Evolutionary conservation across 2,888 invertebrate genomes (phyloP).

Genomic region (Furcula furcula): DNA sequence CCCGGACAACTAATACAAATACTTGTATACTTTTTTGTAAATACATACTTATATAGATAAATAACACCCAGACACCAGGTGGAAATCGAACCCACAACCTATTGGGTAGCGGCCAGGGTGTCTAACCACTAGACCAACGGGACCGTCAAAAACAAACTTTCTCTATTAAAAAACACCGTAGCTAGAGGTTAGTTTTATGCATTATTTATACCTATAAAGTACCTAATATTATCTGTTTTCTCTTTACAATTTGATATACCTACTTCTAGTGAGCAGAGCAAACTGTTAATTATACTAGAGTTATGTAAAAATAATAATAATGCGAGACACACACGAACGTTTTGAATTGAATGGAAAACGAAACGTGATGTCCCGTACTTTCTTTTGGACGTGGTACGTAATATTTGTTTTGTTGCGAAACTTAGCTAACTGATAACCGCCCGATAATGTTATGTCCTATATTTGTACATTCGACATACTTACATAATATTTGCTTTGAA

Average conservation of each 20-base stretch:
- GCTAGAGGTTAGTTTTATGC: background rate
- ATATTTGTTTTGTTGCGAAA: conserved; percentile 26
- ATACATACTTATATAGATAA: too few relatives aligned
- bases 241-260: conserved; percentile 10
- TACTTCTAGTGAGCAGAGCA: conserved; percentile 18
- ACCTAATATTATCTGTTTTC: conserved; percentile 6
- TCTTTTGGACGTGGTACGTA: conserved; percentile 31
- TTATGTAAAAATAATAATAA: conserved; percentile 17
- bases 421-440: conserved; percentile 26
- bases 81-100: too few relatives aligned
- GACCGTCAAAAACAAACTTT: conserved; percentile 5
- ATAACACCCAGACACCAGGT: too few relatives aligned
- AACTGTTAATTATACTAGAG: conserved; percentile 17
- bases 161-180: conserved; percentile 5
- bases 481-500: background rate
- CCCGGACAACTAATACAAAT: too few relatives aligned
- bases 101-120: too few relatives aligned
- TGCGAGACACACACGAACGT: conserved; percentile 15
- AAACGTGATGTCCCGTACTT: conserved; percentile 24
- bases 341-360: conserved; percentile 21
- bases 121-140: too few relatives aligned
- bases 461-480: conserved; percentile 13
- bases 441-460: conserved; percentile 17
- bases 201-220: conserved; percentile 3
- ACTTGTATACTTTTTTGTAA: too few relatives aligned